phyloP scores from a whole-genome alignment of 2,797 vertebrate genomes.

The Anolis apletophallus region DNA sequence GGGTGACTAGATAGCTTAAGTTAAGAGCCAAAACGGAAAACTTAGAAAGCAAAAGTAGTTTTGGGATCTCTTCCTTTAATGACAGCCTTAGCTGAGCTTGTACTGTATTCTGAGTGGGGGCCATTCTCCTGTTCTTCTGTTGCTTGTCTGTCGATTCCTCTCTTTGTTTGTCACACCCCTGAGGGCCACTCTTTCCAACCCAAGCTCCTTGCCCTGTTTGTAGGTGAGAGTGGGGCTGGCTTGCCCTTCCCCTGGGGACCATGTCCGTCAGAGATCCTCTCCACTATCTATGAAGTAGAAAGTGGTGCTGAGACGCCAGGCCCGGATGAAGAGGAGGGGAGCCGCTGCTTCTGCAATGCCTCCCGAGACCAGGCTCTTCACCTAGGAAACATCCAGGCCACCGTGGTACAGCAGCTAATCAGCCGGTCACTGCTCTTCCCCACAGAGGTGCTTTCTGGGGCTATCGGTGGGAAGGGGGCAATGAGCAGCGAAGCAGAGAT shows the following conservation, averaged over 20 bases:
- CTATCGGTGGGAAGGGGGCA: slow-evolving; percentile 66
- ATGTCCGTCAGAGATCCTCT: slow-evolving; percentile 84
- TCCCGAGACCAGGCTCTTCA: slow-evolving; percentile 67
- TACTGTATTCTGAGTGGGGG: neutral
- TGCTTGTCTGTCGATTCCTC: slow-evolving; percentile 39
- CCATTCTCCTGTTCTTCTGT: slow-evolving; percentile 3
- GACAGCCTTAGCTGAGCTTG: neutral
- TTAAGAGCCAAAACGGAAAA: neutral
- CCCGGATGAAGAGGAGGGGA: slow-evolving; percentile 77
- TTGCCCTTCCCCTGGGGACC: slow-evolving; percentile 67
- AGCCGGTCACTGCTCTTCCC: slow-evolving; percentile 87
- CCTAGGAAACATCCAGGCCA: slow-evolving; percentile 77
- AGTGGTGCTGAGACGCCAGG: slow-evolving; percentile 82
- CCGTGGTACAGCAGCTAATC: slow-evolving; percentile 90
- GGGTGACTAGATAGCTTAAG: neutral
- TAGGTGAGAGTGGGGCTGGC: slow-evolving; percentile 49
- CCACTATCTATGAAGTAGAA: slow-evolving; percentile 89
- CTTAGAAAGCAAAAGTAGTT: neutral
- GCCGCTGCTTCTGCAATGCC: slow-evolving; percentile 29
- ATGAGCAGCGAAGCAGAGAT: slow-evolving; percentile 84
- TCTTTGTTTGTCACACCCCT: slow-evolving; percentile 14
- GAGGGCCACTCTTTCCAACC: slow-evolving; percentile 54
- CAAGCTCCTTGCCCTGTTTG: slow-evolving; percentile 54
- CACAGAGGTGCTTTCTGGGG: slow-evolving; percentile 40
- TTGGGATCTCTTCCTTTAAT: neutral